A percentile compares a stretch with the other conserved stretches of the same genome.
phyloP scores from a whole-genome alignment of 2,888 invertebrate species.

The Athrips mouffetella region DNA sequence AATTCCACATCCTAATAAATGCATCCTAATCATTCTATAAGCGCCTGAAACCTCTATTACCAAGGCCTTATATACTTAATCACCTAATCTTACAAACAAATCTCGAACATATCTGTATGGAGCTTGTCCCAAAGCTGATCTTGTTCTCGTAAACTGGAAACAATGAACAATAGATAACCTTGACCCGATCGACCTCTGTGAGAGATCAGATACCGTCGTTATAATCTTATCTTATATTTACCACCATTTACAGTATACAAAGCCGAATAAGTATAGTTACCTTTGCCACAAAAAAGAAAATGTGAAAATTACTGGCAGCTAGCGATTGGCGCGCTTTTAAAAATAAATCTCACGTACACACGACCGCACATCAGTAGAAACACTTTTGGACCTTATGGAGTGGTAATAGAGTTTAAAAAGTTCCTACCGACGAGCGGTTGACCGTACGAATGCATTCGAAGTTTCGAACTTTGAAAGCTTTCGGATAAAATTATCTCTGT shows the following conservation, averaged over 20 bases:
- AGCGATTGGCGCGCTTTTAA: constrained; percentile 53
- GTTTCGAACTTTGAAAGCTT: constrained; percentile 59
- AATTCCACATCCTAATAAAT: no score
- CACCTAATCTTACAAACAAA: no score
- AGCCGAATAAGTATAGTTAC: background rate
- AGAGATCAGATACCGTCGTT: constrained; percentile 26
- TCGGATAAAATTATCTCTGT: constrained; percentile 73
- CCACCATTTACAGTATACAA: background rate
- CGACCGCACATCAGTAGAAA: no score
- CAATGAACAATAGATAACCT: constrained; percentile 34
- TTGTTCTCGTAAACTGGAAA: constrained; percentile 17
- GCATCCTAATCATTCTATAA: no score
- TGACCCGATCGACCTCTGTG: constrained; percentile 30
- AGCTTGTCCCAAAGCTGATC: constrained; percentile 22
- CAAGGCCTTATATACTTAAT: no score
- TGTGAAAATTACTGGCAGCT: constrained; percentile 29
- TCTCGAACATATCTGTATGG: background rate
- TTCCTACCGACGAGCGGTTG: no score
- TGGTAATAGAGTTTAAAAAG: no score
- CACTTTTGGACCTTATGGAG: no score
- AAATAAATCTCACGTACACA: constrained; percentile 59
- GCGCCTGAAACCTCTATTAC: no score
- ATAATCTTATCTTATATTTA: background rate
- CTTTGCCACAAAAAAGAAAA: constrained; percentile 26
- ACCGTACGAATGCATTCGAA: no score